These are phyloP conservation scores for Andrena praecox DNA, from an alignment of 2,888 invertebrate genomes.

Conservation along the genomic window DNA sequence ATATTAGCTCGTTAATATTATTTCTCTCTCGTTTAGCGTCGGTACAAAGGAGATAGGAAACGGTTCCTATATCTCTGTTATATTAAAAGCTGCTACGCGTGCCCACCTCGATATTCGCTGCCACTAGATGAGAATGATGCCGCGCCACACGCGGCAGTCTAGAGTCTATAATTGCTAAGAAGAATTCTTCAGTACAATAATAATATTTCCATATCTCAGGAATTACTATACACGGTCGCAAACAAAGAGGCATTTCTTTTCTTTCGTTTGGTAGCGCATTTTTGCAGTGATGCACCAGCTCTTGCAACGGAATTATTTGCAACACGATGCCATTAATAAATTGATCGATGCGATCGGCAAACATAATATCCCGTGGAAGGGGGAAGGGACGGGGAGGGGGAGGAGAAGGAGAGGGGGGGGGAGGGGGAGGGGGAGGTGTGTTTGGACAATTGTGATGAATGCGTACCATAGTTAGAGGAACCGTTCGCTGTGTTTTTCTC, in stretches of 20 bases:
- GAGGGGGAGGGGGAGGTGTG: not conserved
- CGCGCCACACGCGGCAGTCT: conserved; percentile 41
- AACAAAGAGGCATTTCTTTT: conserved; percentile 50
- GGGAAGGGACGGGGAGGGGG: not conserved
- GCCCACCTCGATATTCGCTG: conserved; percentile 44
- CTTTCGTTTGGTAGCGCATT: conserved; percentile 29
- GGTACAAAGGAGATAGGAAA: not conserved
- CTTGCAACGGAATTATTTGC: conserved; percentile 38
- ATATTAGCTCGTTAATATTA: conserved; percentile 18
- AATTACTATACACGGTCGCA: conserved; percentile 53
- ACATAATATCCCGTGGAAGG: conserved; percentile 23
- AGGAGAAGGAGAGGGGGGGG: too few relatives aligned
- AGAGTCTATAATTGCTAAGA: conserved; percentile 47
- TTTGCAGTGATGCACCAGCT: conserved; percentile 26
- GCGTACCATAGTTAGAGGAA: conserved; percentile 44
- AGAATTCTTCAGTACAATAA: conserved; percentile 63
- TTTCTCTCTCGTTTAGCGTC: conserved; percentile 24
- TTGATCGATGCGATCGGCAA: conserved; percentile 32
- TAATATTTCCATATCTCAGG: conserved; percentile 68
- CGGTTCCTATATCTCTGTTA: conserved; percentile 18
- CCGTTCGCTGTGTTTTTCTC: conserved; percentile 27
- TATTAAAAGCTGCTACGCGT: conserved; percentile 11
- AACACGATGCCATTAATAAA: conserved; percentile 17
- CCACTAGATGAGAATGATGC: conserved; percentile 49
- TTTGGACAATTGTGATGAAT: conserved; percentile 52